phyloP scores from a whole-genome alignment of 2,888 invertebrate genomes.

The Standfussiana lucernea region DNA sequence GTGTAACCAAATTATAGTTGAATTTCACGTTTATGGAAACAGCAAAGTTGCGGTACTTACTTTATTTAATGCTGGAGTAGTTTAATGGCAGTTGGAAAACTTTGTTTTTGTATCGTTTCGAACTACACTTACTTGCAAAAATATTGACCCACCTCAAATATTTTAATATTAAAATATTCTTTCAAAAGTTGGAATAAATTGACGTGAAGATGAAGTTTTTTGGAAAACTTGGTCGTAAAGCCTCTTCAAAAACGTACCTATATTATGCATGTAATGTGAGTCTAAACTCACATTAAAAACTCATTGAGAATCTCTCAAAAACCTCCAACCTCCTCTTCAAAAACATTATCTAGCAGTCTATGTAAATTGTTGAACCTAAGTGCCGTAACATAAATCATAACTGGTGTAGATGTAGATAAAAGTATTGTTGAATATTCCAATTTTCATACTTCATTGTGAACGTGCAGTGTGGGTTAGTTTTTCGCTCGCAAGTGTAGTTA shows the following conservation, averaged over 20 bases:
- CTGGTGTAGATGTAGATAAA: neutral
- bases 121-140: slow-evolving; percentile 29
- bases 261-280: neutral
- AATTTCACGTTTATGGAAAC: slow-evolving; percentile 20
- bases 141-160: neutral
- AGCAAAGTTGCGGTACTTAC: slow-evolving; percentile 14
- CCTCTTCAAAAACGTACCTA: neutral
- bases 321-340: too few species aligned
- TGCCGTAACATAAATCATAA: neutral
- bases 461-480: neutral
- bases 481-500: slow-evolving; percentile 31
- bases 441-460: neutral
- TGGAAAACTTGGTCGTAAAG: neutral
- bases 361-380: neutral
- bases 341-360: neutral
- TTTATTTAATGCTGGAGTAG: slow-evolving; percentile 24
- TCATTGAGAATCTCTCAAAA: too few species aligned
- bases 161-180: neutral
- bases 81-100: slow-evolving; percentile 34
- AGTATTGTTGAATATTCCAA: neutral
- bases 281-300: too few species aligned
- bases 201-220: neutral
- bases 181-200: neutral
- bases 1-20: neutral
- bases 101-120: slow-evolving; percentile 20